Evolutionary conservation across 2,888 invertebrate genomes (phyloP), one percentile per base, ranked within the genome.

Genomic region (Tetanocera ferruginea): DNA sequence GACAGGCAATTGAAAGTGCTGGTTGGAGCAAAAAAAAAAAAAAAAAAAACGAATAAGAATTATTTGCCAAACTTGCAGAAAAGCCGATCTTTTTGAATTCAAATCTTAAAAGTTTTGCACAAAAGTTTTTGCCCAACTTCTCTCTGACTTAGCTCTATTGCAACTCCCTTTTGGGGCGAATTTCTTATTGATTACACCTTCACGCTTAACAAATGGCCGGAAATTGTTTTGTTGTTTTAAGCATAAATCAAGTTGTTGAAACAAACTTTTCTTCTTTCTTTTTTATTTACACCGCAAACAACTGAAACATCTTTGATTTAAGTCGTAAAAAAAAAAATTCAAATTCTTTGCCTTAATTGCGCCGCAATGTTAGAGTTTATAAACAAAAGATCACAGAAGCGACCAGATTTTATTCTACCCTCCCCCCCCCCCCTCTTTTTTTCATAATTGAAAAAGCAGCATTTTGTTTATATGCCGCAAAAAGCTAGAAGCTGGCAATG

Each of bases 311-410:
- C 19, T 23, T 23, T 23, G 23, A 23, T 9, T 9, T 3, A n/a
- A 55, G 9, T 23, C 19, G 8, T 23, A 28, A 60, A 60, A 2
- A 60, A 60, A 28, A 2, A 60, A 60, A 28, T 60, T 55, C 5
- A 55, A 55, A 19, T 55, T 55, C 55, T 60, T 60, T 11, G 60
- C 60, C 28, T 1, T 19, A 60, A 60, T 14, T 60, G 60, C 55
- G 60, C 4, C 23, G 25, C 23, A 60, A 25, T 60, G 23, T 9
- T 8, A 19, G 11, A 55, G 11, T 23, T 23, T 23, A 28, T 60
- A 60, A 60, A 60, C 60, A 60, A 60, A 60, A 60, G 60, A 60
- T 60, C 60, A 25, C 25, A 60, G 28, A 28, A 60, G 28, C 14
- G 14, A 28, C 60, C 60, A 14, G 14, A 28, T 14, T 60, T 55